Conservation (phyloP, 2,888 invertebrate species). For the Graphium colonna region DNA sequence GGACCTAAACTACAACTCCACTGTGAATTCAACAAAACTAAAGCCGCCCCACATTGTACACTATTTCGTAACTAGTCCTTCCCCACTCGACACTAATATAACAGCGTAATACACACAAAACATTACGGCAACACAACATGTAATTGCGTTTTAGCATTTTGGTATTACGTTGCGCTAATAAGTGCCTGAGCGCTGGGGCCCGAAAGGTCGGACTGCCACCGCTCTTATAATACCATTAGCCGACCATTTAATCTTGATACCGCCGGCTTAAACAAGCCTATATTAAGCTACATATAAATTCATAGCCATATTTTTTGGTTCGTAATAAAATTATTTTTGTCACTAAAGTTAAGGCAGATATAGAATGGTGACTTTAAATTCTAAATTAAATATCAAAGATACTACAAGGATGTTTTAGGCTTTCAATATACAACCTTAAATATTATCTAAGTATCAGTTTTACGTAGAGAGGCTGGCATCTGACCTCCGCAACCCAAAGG, state of each 20-base stretch:
- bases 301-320: too few relatives aligned
- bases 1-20: too few relatives aligned
- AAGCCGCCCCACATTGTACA: constrained; percentile 12
- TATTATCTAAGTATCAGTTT: too few relatives aligned
- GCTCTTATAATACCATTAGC: constrained; percentile 18
- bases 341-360: too few relatives aligned
- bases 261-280: neutral
- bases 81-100: constrained; percentile 20
- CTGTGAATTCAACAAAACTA: constrained; percentile 1
- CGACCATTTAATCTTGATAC: constrained; percentile 27
- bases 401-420: too few relatives aligned
- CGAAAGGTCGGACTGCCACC: constrained; percentile 34
- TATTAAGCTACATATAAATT: too few relatives aligned
- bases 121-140: constrained; percentile 25
- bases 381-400: too few relatives aligned
- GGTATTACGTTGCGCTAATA: constrained; percentile 34
- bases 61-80: constrained; percentile 20
- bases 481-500: too few relatives aligned
- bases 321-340: too few relatives aligned
- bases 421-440: too few relatives aligned
- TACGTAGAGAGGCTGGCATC: too few relatives aligned
- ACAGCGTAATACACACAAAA: constrained; percentile 27
- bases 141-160: constrained; percentile 28
- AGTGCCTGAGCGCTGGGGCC: constrained; percentile 24
- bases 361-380: too few relatives aligned